Percentiles rank a stretch among this genome's conserved stretches.
phyloP scores from a whole-genome alignment of 92 coral and sea anemone genomes.

The Parazoanthus swiftii region DNA sequence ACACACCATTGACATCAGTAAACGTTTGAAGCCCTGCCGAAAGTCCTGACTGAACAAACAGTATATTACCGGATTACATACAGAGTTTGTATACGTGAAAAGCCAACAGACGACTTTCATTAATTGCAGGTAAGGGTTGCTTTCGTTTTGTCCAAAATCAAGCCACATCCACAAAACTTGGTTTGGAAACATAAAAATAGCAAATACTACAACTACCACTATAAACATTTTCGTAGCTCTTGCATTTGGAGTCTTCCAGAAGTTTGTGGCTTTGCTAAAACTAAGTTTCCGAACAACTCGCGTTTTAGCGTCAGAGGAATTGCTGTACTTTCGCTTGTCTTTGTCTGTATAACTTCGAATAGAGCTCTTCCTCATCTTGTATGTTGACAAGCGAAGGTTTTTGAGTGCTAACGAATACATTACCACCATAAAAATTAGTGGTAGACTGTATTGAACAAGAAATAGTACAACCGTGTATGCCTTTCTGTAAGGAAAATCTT shows the following conservation, averaged over 20 bases:
- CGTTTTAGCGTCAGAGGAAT: not conserved
- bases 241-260: constrained; percentile 35
- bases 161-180: constrained; percentile 74
- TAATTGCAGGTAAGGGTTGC: constrained; percentile 39
- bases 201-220: constrained; percentile 60
- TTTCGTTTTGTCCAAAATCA: constrained; percentile 56
- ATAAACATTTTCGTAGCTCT: constrained; percentile 67
- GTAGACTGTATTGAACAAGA: constrained; percentile 78
- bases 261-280: not conserved
- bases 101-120: constrained; percentile 62
- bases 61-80: constrained; percentile 63
- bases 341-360: constrained; percentile 9
- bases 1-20: constrained; percentile 8
- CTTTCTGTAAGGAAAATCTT: constrained; percentile 65
- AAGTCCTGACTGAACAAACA: constrained; percentile 59
- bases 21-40: constrained; percentile 34
- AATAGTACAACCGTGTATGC: constrained; percentile 72
- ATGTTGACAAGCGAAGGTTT: constrained; percentile 49
- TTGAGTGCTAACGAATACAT: constrained; percentile 73
- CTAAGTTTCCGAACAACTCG: not conserved
- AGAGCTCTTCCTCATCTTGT: constrained; percentile 26
- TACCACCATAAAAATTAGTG: constrained; percentile 71
- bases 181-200: constrained; percentile 67
- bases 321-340: not conserved
- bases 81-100: constrained; percentile 64